Evolutionary conservation across 1,140 invertebrate genomes (phyloP), one percentile per base, ranked within the genome.

Genomic region (Drosophila nasuta): DNA sequence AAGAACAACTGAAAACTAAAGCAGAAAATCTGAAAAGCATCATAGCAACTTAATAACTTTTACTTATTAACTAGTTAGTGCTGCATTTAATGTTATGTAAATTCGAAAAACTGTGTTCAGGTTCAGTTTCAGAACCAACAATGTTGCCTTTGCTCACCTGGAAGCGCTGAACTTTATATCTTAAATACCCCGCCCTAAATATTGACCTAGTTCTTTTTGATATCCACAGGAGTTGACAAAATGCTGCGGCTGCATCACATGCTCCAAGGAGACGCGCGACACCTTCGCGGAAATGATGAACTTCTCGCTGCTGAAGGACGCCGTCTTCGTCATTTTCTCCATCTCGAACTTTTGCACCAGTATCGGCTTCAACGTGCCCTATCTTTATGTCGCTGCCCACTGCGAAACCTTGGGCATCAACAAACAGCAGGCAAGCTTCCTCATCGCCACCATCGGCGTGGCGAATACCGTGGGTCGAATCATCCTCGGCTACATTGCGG

Each of bases 321-420:
- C 95, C 3, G 94, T 98, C 71, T 99, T 99, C 91, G 94, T 99
- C 62, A 93, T 99, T 57, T 99, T 99, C 93, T 96, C 96, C 17
- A 65, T 98, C 33, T 99, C 98, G 25, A 99, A 99, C 93, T 98
- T 99, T 91, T 95, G 97, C 83, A 99, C 98, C 5, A 98, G 97
- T 91, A 97, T 99, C 79, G 98, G 98, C 35, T 99, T 98, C 94
- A 98, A 99, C 92, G 96, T 98, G 82, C 98, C 98, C 62, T 97
- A 98, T 93, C 94, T 99, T 75, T 97, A 96, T 93, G 94, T 97
- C 45, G 95, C 95, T 68, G 93, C 95, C 49, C 94, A 95, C 92
- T 95, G 96, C 3, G 93, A 95, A 59, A 91, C 94, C 6, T 79
- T 95, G 49, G 93, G 93, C 1, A 94, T 97, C 10, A 75, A 93